Conservation (phyloP, 1,140 invertebrate genomes). For the Drosophila willistoni region DNA sequence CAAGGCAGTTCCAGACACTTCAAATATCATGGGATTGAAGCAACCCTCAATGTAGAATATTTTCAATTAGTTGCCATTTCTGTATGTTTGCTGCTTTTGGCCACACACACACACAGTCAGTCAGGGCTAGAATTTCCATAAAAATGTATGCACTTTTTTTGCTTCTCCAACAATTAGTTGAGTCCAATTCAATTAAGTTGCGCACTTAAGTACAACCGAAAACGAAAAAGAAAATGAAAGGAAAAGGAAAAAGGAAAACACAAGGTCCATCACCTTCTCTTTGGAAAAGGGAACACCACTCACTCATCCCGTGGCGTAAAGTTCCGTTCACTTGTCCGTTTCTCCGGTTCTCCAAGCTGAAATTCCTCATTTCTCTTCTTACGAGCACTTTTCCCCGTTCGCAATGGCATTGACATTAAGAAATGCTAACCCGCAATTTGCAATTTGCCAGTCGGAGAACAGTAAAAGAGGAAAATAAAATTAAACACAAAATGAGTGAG, state of each 20-base stretch:
- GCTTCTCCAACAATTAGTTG: slow-evolving; percentile 49
- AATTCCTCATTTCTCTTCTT: slow-evolving; percentile 12
- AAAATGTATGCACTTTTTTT: slow-evolving; percentile 48
- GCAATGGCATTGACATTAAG: slow-evolving; percentile 62
- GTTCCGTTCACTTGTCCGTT: neutral
- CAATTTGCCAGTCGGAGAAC: slow-evolving; percentile 42
- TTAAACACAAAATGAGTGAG: slow-evolving; percentile 1
- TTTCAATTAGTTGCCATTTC: slow-evolving; percentile 55
- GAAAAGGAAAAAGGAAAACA: neutral
- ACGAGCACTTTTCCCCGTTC: slow-evolving; percentile 5
- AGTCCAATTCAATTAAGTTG: slow-evolving; percentile 61
- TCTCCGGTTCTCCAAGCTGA: slow-evolving; percentile 25
- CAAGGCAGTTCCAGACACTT: neutral
- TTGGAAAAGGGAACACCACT: neutral
- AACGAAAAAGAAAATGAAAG: neutral
- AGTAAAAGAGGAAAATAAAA: slow-evolving; percentile 6
- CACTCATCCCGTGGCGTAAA: neutral
- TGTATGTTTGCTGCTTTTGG: slow-evolving; percentile 27
- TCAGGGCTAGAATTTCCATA: slow-evolving; percentile 47
- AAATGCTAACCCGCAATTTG: slow-evolving; percentile 64
- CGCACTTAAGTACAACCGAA: slow-evolving; percentile 46
- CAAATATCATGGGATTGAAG: neutral
- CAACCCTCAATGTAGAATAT: slow-evolving; percentile 35
- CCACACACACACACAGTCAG: slow-evolving; percentile 31
- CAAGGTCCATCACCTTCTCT: slow-evolving; percentile 7